These are phyloP conservation scores for Apostichopus parvimensis DNA, from an alignment of 35 echinoderm and acorn worm genomes.

Conservation along the genomic window DNA sequence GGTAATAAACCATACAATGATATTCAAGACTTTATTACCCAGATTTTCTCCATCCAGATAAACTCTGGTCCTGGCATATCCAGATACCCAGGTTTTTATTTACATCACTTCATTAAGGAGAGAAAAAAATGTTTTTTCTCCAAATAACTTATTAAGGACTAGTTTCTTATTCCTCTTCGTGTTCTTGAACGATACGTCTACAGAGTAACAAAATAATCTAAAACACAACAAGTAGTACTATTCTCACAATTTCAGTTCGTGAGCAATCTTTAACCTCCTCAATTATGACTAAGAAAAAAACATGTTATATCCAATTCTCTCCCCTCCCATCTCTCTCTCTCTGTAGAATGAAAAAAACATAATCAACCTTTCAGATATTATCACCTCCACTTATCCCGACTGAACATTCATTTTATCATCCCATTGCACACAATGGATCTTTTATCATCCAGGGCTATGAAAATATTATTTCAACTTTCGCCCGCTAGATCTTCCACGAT, in stretches of 20 bases:
- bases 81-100: too few relatives aligned
- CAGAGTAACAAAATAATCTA: too few relatives aligned
- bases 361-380: neutral
- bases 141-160: too few relatives aligned
- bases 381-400: neutral
- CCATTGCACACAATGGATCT: neutral
- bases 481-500: neutral
- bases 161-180: too few relatives aligned
- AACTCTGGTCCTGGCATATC: too few relatives aligned
- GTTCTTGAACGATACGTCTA: too few relatives aligned
- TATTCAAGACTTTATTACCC: too few relatives aligned
- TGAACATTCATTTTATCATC: slow-evolving; percentile 2
- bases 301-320: neutral
- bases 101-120: too few relatives aligned
- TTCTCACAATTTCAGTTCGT: neutral
- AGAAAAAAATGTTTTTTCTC: too few relatives aligned
- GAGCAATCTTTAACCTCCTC: neutral
- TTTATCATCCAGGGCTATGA: neutral
- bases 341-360: neutral
- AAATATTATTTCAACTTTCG: neutral
- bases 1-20: too few relatives aligned
- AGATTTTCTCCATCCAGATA: too few relatives aligned
- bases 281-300: neutral
- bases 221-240: neutral
- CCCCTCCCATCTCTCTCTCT: neutral